Evolutionary conservation across 2,888 invertebrate genomes (phyloP), one percentile per base, ranked within the genome.

Genomic region (Callinectes sapidus): DNA sequence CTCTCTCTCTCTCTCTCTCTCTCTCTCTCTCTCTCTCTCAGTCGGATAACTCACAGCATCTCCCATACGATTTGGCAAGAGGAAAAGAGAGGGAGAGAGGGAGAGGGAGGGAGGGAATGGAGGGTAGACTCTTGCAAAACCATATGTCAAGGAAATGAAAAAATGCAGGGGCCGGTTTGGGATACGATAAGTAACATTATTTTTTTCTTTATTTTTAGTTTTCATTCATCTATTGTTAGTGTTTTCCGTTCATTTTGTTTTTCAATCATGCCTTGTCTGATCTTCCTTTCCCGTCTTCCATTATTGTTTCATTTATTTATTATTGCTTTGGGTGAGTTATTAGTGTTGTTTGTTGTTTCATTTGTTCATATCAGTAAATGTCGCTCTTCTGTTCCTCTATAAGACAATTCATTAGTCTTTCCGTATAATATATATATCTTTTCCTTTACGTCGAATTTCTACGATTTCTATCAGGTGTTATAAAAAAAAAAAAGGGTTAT

Each of bases 41-140:
- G 14, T 5, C 87, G 42, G 48, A n/a, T 87, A 87, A 42, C 48
- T 54, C 54, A 23, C 87, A 14, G 48, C n/a, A 54, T 87, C 86
- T 48, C 86, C 28, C 87, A 42, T 87, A 87, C 54, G 48, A 23
- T 87, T 54, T 54, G 87, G 48, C 48, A 87, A 35, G 81, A 81
- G 81, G 81, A 32, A 77, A 35, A 18, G 71, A 71, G 81, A 16
- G n/a, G n/a, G 66, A 71, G n/a, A 71, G 8, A 28, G 8, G 23
- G 71, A n/a, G 71, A 71, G n/a, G 28, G 87, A 48, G 54, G 5
- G 87, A 42, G n/a, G 8, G 8, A 10, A 28, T 2, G 28, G 28
- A 28, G 71, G 28, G 71, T 5, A 10, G 48, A 48, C 48, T 48
- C 48, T 48, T 48, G 48, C 48, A 48, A 48, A 48, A 48, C 48